Conservation (phyloP, 1,140 invertebrate genomes). For the Meloidogyne hapla region DNA sequence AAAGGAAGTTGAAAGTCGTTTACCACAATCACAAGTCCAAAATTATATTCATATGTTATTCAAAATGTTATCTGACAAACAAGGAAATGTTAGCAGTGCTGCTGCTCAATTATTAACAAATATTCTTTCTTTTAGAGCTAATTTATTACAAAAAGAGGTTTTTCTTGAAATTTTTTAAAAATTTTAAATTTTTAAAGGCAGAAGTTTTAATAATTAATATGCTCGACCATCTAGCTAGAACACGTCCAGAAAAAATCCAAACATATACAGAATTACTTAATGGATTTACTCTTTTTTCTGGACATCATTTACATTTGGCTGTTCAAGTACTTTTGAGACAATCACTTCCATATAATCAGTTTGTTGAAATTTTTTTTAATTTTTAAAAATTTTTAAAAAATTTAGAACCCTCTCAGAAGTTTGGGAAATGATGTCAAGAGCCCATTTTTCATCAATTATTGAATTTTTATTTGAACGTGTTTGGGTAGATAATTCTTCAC, state of each 20-base stretch:
- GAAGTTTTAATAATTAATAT: constrained; percentile 56
- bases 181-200: constrained; percentile 39
- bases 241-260: constrained; percentile 49
- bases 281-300: constrained; percentile 56
- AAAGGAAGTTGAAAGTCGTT: constrained; percentile 56
- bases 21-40: constrained; percentile 60
- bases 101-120: constrained; percentile 58
- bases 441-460: constrained; percentile 44
- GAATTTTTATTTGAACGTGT: constrained; percentile 59
- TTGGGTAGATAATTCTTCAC: constrained; percentile 20
- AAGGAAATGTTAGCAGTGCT: constrained; percentile 56
- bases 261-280: constrained; percentile 59
- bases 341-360: constrained; percentile 54
- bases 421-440: constrained; percentile 53
- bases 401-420: constrained; percentile 46
- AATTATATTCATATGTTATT: constrained; percentile 61
- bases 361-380: neutral
- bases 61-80: constrained; percentile 59
- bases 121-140: constrained; percentile 51
- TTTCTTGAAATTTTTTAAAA: constrained; percentile 30
- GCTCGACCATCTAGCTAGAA: constrained; percentile 51
- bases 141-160: constrained; percentile 51
- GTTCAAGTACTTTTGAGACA: constrained; percentile 59
- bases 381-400: neutral
- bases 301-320: constrained; percentile 52